These are phyloP conservation scores for Atta texana DNA, from an alignment of 1,140 invertebrate species.

Conservation along the genomic window DNA sequence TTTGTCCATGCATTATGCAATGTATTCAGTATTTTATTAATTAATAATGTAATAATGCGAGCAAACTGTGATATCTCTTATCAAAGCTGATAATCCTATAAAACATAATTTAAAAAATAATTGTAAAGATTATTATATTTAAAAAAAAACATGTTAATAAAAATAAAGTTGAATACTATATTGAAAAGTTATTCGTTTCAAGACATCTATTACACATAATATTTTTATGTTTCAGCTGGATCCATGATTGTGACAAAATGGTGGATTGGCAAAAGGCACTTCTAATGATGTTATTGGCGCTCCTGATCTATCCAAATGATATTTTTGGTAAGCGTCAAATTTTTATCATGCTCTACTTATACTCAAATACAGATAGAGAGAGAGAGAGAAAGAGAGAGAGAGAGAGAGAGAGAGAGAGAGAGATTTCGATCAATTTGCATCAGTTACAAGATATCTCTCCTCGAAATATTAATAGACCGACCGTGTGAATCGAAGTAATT, in stretches of 20 bases:
- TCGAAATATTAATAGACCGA: not conserved
- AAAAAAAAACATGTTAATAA: not conserved
- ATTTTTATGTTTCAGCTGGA: constrained; percentile 73
- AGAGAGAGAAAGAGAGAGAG: no score
- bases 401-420: no score
- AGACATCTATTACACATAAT: not conserved
- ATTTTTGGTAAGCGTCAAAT: constrained; percentile 79
- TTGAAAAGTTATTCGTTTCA: not conserved
- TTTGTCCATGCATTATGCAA: constrained; percentile 24
- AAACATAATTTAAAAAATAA: not conserved
- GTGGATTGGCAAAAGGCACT: constrained; percentile 78
- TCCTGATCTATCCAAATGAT: constrained; percentile 81
- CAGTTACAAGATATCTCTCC: not conserved
- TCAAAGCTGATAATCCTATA: constrained; percentile 16
- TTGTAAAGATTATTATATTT: not conserved
- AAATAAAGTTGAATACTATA: not conserved
- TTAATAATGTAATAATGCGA: constrained; percentile 38
- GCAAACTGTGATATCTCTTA: not conserved
- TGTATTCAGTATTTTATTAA: constrained; percentile 50
- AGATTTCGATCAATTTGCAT: constrained; percentile 6
- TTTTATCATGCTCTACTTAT: not conserved
- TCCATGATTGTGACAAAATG: constrained; percentile 79
- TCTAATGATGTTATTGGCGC: constrained; percentile 78
- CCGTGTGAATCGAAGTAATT: not conserved
- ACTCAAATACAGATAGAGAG: not conserved